Evolutionary conservation across 2,888 invertebrate genomes (phyloP).

Genomic region (Pollenia amentaria): DNA sequence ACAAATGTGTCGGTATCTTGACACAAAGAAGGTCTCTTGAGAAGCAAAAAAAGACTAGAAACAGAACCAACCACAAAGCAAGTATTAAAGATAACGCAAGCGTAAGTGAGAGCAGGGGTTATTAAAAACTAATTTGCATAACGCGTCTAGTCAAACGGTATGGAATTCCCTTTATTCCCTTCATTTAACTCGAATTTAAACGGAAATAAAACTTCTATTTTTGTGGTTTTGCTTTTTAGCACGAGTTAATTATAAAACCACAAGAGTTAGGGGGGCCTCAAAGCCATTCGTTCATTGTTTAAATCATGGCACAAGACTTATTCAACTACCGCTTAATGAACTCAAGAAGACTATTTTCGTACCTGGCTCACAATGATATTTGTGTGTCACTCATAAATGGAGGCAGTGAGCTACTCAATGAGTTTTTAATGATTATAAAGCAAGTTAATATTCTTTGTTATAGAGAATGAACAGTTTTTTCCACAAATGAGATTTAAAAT

Average conservation of each 20-base stretch:
- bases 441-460: background rate
- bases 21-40: slow-evolving; percentile 10
- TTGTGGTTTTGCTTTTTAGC: slow-evolving; percentile 64
- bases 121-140: slow-evolving; percentile 76
- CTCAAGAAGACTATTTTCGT: background rate
- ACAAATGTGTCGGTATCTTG: slow-evolving; percentile 56
- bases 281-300: slow-evolving; percentile 75
- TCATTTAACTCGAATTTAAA: background rate
- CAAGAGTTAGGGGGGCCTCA: slow-evolving; percentile 78
- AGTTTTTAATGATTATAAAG: slow-evolving; percentile 58
- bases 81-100: background rate
- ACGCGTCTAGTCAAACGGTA: background rate
- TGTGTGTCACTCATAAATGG: too few species aligned
- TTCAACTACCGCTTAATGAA: too few species aligned
- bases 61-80: slow-evolving; percentile 13
- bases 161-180: background rate
- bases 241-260: slow-evolving; percentile 77
- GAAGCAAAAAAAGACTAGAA: slow-evolving; percentile 1
- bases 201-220: slow-evolving; percentile 20
- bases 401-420: slow-evolving; percentile 9
- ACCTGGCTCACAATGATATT: background rate
- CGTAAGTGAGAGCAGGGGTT: slow-evolving; percentile 52
- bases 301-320: too few species aligned
- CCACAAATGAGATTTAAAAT: too few species aligned
- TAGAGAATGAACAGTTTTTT: too few species aligned